Evolutionary conservation across 2,888 invertebrate genomes (phyloP).

Genomic region (Halictus ligatus): DNA sequence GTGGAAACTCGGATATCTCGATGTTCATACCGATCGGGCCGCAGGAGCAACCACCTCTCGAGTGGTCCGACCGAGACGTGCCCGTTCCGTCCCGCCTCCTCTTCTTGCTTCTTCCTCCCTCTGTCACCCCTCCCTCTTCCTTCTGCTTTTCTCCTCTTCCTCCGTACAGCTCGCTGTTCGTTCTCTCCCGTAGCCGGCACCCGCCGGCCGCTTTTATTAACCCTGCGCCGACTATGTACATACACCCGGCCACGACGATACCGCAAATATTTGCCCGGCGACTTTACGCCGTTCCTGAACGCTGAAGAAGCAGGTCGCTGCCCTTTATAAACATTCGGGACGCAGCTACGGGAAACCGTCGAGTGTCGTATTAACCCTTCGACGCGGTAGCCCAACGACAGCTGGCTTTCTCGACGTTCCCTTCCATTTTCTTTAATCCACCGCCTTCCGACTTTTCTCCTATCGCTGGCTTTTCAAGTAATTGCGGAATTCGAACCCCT

Average conservation of each 20-base stretch:
- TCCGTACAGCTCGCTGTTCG: not conserved
- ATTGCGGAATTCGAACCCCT: not conserved
- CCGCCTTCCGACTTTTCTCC: not conserved
- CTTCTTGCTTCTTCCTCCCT: slow-evolving; percentile 3
- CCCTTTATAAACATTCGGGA: slow-evolving; percentile 57
- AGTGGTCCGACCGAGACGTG: slow-evolving; percentile 52
- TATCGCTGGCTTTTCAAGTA: not conserved
- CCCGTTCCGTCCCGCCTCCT: slow-evolving; percentile 10
- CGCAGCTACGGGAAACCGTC: slow-evolving; percentile 15
- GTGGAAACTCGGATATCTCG: slow-evolving; percentile 70
- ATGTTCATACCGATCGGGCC: slow-evolving; percentile 55
- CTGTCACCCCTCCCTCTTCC: not conserved
- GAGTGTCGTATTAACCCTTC: not conserved
- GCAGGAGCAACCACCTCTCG: slow-evolving; percentile 68
- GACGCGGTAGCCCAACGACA: not conserved
- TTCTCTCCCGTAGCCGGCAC: slow-evolving; percentile 6
- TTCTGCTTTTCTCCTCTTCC: not conserved
- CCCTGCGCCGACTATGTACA: slow-evolving; percentile 55
- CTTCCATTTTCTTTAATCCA: not conserved
- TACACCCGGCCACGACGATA: slow-evolving; percentile 63
- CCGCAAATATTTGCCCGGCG: slow-evolving; percentile 70
- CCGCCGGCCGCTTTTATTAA: slow-evolving; percentile 68
- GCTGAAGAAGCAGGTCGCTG: slow-evolving; percentile 57
- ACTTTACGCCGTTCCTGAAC: slow-evolving; percentile 51
- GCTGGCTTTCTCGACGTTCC: not conserved